These are phyloP conservation scores for Scophthalmus maximus DNA, from an alignment of 2,113 vertebrate genomes.

Conservation along the genomic window DNA sequence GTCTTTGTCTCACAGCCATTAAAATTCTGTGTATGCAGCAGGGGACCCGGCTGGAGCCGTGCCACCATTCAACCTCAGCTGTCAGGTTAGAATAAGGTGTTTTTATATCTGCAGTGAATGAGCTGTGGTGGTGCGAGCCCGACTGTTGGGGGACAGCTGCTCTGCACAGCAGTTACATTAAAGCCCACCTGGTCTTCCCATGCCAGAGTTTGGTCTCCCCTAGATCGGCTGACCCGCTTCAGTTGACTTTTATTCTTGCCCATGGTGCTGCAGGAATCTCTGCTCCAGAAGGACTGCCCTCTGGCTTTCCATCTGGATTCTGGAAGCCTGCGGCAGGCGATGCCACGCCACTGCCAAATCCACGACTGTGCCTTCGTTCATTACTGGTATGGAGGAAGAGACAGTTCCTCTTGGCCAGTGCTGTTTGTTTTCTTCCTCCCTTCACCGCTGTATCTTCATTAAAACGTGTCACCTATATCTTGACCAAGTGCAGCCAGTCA, in stretches of 20 bases:
- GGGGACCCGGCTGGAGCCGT: constrained; percentile 71
- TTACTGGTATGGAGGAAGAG: constrained; percentile 20
- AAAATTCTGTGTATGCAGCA: constrained; percentile 78
- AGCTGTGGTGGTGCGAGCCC: constrained; percentile 50
- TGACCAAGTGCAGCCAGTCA: constrained; percentile 9
- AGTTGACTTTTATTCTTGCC: constrained; percentile 43
- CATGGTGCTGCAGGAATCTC: constrained; percentile 49
- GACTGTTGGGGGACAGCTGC: constrained; percentile 53
- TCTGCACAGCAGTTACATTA: constrained; percentile 59
- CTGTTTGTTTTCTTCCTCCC: constrained; percentile 7
- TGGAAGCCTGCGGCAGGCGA: constrained; percentile 38
- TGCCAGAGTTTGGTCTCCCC: constrained; percentile 54
- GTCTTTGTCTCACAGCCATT: constrained; percentile 81
- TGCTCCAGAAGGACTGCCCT: constrained; percentile 54
- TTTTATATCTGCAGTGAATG: constrained; percentile 74
- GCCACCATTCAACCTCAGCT: constrained; percentile 80
- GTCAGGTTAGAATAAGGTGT: constrained; percentile 81
- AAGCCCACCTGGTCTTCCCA: constrained; percentile 46
- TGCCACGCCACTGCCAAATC: constrained; percentile 24
- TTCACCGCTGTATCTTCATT: background rate
- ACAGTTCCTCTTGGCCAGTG: constrained; percentile 4
- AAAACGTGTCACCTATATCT: constrained; percentile 17
- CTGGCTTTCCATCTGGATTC: constrained; percentile 69
- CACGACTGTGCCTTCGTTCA: constrained; percentile 17
- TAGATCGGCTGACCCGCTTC: constrained; percentile 33